A percentile compares a stretch with the other conserved stretches of the same genome.
These are phyloP conservation scores for Choristoneura rosaceana DNA, from an alignment of 2,888 invertebrate genomes.

Conservation along the genomic window DNA sequence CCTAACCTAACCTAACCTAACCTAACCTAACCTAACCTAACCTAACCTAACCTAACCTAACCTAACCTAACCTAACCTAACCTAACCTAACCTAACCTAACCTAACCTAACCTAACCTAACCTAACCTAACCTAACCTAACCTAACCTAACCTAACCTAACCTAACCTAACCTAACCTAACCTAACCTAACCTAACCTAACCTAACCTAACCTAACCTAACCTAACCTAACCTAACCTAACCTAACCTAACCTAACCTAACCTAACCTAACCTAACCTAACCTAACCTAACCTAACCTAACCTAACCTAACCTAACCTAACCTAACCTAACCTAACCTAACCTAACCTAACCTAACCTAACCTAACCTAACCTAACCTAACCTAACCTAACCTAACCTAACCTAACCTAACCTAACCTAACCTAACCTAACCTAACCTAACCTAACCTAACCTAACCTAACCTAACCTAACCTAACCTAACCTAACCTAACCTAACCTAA, in stretches of 20 bases:
- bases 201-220: constrained; percentile 37
- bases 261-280: constrained; percentile 23
- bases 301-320: constrained; percentile 6
- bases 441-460: constrained; percentile 36
- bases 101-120: constrained; percentile 46
- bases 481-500: constrained; percentile 26
- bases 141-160: constrained; percentile 42
- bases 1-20: constrained; percentile 43
- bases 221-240: constrained; percentile 7
- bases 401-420: constrained; percentile 15
- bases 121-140: constrained; percentile 46
- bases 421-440: constrained; percentile 28
- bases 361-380: constrained; percentile 14
- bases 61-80: constrained; percentile 43
- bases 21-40: constrained; percentile 39
- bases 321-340: constrained; percentile 34
- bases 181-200: constrained; percentile 39
- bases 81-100: constrained; percentile 46
- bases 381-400: constrained; percentile 14
- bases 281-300: constrained; percentile 11
- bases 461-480: constrained; percentile 36
- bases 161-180: constrained; percentile 26
- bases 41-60: constrained; percentile 36
- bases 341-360: constrained; percentile 40
- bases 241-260: constrained; percentile 20